These are phyloP conservation scores for Hoplostethus mediterraneus DNA, from an alignment of 2,797 vertebrate genomes.

Conservation along the genomic window DNA sequence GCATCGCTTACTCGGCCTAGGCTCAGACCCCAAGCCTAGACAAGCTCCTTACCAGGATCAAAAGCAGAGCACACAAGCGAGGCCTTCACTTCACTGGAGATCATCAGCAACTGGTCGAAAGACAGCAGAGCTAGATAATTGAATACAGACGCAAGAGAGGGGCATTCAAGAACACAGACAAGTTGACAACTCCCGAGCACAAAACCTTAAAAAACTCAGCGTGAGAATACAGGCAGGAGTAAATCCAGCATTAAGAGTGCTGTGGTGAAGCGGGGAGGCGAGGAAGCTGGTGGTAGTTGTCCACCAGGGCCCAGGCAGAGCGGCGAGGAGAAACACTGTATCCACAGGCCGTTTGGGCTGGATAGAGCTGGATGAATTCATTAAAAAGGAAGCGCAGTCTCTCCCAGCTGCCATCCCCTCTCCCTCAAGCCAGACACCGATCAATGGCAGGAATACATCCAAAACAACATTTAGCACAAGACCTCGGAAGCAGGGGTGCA, in stretches of 20 bases:
- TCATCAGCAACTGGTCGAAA: constrained; percentile 54
- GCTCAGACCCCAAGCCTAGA: constrained; percentile 39
- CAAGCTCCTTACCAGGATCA: constrained; percentile 53
- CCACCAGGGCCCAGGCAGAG: constrained; percentile 71
- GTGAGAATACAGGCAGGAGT: constrained; percentile 57
- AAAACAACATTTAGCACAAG: constrained; percentile 88
- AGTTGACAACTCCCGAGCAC: constrained; percentile 62
- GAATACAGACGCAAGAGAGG: constrained; percentile 55
- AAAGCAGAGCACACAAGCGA: constrained; percentile 59
- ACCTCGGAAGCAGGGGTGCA: constrained; percentile 83
- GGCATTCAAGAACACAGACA: constrained; percentile 61
- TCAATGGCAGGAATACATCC: constrained; percentile 87
- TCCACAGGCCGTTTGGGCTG: constrained; percentile 84
- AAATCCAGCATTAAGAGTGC: constrained; percentile 41
- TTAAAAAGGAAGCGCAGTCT: constrained; percentile 80
- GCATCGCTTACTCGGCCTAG: constrained; percentile 42
- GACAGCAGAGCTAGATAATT: constrained; percentile 55
- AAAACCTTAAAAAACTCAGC: constrained; percentile 70
- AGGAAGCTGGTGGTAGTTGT: constrained; percentile 61
- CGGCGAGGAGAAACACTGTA: constrained; percentile 72
- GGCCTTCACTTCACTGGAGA: constrained; percentile 63
- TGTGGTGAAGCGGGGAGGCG: constrained; percentile 31
- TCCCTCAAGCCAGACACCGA: constrained; percentile 87
- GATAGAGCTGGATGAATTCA: constrained; percentile 86
- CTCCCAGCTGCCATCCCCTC: constrained; percentile 85